A percentile compares a stretch with the other conserved stretches of the same genome.
phyloP scores from a whole-genome alignment of 2,113 vertebrate species.

The Agapornis roseicollis region DNA sequence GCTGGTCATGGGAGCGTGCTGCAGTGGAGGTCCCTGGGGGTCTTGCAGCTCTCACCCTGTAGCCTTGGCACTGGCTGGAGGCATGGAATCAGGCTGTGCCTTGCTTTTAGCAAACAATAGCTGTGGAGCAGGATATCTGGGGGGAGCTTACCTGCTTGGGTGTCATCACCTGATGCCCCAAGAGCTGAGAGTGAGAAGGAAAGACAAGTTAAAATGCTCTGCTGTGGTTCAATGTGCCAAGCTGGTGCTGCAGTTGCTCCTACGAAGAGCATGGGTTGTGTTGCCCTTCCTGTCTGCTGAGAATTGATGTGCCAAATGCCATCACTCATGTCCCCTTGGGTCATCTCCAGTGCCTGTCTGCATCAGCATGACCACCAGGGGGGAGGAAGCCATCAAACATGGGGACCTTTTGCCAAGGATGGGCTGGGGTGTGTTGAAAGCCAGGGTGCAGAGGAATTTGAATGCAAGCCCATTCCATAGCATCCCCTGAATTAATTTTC shows the following conservation, averaged over 20 bases:
- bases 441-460: neutral
- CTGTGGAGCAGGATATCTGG: neutral
- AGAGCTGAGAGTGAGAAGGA: neutral
- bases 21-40: neutral
- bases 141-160: neutral
- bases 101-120: neutral
- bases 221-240: neutral
- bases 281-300: neutral
- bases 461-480: fast-evolving
- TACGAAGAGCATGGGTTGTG: fast-evolving
- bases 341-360: neutral
- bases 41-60: fast-evolving
- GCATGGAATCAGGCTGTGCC: neutral
- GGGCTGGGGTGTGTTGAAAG: neutral
- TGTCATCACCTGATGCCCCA: neutral
- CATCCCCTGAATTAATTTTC: neutral
- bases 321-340: fast-evolving
- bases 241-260: neutral
- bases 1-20: neutral
- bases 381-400: fast-evolving
- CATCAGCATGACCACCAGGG: neutral
- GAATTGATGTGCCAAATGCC: fast-evolving
- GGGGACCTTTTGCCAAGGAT: fast-evolving
- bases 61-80: neutral
- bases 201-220: neutral